Conservation (phyloP, 1,140 invertebrate genomes). For the Sycophaga agraensis region DNA sequence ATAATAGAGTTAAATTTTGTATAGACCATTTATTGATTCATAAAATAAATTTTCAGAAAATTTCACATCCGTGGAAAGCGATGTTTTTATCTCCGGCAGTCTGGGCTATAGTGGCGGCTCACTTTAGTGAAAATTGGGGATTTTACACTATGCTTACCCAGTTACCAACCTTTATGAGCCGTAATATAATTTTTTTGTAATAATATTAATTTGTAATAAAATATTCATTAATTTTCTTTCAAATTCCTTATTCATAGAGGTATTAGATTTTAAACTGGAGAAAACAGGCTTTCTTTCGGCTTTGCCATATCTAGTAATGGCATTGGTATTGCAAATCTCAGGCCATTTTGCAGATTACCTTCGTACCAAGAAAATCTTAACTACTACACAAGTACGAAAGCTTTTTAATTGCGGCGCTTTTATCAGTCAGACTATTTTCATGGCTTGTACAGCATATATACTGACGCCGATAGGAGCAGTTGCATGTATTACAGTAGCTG, state of each 20-base stretch:
- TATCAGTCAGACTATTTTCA: constrained; percentile 79
- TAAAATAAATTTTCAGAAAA: constrained; percentile 39
- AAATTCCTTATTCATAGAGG: constrained; percentile 60
- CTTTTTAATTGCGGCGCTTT: constrained; percentile 79
- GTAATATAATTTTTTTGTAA: constrained; percentile 49
- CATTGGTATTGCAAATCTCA: constrained; percentile 73
- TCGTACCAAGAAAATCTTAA: constrained; percentile 63
- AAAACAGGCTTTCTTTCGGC: constrained; percentile 81
- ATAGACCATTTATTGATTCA: too few species aligned
- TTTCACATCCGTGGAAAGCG: constrained; percentile 75
- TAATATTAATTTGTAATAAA: too few species aligned
- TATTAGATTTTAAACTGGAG: constrained; percentile 70
- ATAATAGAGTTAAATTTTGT: too few species aligned
- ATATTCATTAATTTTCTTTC: too few species aligned
- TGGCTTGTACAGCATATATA: constrained; percentile 74
- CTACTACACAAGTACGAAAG: constrained; percentile 74
- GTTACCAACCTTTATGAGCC: constrained; percentile 87
- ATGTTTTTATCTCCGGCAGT: constrained; percentile 83
- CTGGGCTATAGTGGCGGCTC: constrained; percentile 87
- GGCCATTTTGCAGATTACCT: constrained; percentile 82
- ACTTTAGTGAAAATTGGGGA: constrained; percentile 95
- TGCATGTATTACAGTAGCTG: constrained; percentile 77
- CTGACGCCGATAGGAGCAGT: constrained; percentile 67
- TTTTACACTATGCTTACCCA: constrained; percentile 91
- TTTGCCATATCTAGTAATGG: constrained; percentile 85